These are phyloP conservation scores for Drosophila sproati DNA, from an alignment of 1,140 invertebrate species.

Conservation along the genomic window DNA sequence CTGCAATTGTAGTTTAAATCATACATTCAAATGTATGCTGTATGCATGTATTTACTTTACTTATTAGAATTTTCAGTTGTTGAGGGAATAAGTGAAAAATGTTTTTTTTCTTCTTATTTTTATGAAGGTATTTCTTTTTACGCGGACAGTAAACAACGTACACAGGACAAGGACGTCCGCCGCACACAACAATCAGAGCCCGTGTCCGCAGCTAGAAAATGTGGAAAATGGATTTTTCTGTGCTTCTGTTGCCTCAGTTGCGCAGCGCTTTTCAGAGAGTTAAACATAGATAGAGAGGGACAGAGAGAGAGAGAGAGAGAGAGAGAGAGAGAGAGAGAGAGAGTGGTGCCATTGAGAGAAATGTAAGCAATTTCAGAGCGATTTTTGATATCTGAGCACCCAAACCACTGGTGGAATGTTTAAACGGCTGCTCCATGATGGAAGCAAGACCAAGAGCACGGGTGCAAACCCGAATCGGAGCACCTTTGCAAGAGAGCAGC, in stretches of 20 bases:
- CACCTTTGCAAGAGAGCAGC: no score
- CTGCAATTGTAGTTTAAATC: background rate
- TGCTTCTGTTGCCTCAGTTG: conserved; percentile 16
- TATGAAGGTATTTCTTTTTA: background rate
- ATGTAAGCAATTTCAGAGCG: background rate
- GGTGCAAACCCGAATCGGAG: no score
- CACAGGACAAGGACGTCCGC: conserved; percentile 77
- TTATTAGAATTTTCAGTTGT: no score
- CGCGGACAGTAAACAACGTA: conserved; percentile 49
- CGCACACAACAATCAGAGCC: conserved; percentile 68
- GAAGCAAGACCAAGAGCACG: no score
- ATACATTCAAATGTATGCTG: background rate
- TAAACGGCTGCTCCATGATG: no score
- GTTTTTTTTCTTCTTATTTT: background rate
- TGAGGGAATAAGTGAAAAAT: background rate
- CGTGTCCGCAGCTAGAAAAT: conserved; percentile 63
- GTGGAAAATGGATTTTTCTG: conserved; percentile 71
- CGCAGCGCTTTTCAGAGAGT: conserved; percentile 11
- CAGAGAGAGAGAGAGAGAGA: conserved; percentile 10
- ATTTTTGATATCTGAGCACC: no score
- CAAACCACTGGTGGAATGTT: no score
- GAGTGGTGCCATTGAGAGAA: background rate
- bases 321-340: conserved; percentile 12
- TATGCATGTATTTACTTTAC: background rate
- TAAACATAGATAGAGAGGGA: background rate